phyloP scores from a whole-genome alignment of 1,140 invertebrate genomes.

The Agraylea sexmaculata region DNA sequence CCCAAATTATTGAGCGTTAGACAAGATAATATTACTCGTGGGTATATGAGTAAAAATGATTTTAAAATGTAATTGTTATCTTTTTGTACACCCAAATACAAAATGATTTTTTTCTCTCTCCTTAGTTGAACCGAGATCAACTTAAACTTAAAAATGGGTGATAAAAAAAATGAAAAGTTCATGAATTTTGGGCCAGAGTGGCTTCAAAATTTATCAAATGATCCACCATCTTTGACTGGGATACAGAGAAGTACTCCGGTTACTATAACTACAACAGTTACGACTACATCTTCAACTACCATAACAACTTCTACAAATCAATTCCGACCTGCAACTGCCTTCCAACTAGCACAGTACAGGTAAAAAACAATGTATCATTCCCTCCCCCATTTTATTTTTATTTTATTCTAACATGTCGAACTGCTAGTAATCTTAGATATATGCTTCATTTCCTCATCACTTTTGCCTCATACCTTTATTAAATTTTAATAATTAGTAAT shows the following conservation, averaged over 20 bases:
- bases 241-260: neutral
- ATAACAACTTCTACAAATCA: constrained; percentile 1
- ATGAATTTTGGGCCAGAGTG: constrained; percentile 14
- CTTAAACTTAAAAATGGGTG: constrained; percentile 11
- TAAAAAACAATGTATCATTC: neutral
- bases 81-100: too few species aligned
- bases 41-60: too few species aligned
- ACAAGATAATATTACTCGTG: too few species aligned
- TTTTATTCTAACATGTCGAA: neutral
- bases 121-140: too few species aligned
- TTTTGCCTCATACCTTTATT: neutral
- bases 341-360: constrained; percentile 4
- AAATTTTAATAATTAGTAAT: neutral
- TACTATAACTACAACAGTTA: neutral
- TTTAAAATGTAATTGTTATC: too few species aligned
- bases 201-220: constrained; percentile 12
- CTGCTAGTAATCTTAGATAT: neutral
- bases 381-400: neutral
- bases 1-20: too few species aligned
- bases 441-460: neutral
- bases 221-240: constrained; percentile 5
- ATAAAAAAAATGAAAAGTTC: constrained; percentile 11
- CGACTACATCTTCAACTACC: neutral
- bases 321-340: neutral
- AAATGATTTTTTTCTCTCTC: too few species aligned